Evolutionary conservation across 2,113 vertebrate genomes (phyloP), one percentile per base, ranked within the genome.

Genomic region (Indicator maculatus): DNA sequence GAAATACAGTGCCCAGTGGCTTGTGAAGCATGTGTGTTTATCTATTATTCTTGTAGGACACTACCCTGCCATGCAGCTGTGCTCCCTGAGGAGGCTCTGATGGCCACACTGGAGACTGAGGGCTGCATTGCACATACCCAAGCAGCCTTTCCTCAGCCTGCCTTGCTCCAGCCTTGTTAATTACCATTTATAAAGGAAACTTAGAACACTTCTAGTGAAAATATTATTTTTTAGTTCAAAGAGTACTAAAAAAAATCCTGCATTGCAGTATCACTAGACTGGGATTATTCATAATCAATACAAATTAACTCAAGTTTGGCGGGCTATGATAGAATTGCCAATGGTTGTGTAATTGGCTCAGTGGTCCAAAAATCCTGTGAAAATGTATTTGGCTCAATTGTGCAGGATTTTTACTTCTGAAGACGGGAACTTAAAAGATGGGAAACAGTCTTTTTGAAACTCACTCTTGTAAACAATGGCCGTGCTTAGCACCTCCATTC

Each of bases 401-500:
- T 21, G 23, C 38, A 89, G 60, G n/a, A 65, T 44, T 91, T 92
- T 88, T 83, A 38, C 16, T 23, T 56, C 33, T 63, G 31, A 77
- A 89, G 89, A 71, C 44, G 28, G 65, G 24, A 90, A 8, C 27
- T 61, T 47, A 58, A 39, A 77, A 64, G 47, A 74, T 74, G 36
- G 53, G 55, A 75, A 74, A 27, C 33, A 61, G 31, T 41, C 20
- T 70, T 91, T 82, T 85, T 60, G 27, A 78, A 65, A 79, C 5
- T 70, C 87, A 33, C 1, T 6, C 24, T 81, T 80, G 59, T 71
- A 92, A 88, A 90, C 65, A 89, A 61, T 59, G 11, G 45, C n/a
- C 1, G 0, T 63, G 74, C 30, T 88, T 91, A 86, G 23, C 64
- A 67, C 94, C 97, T 96, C 75, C 96, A 95, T 98, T 97, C 81